phyloP scores from a whole-genome alignment of 2,888 invertebrate species.

The Trichacis sp. region DNA sequence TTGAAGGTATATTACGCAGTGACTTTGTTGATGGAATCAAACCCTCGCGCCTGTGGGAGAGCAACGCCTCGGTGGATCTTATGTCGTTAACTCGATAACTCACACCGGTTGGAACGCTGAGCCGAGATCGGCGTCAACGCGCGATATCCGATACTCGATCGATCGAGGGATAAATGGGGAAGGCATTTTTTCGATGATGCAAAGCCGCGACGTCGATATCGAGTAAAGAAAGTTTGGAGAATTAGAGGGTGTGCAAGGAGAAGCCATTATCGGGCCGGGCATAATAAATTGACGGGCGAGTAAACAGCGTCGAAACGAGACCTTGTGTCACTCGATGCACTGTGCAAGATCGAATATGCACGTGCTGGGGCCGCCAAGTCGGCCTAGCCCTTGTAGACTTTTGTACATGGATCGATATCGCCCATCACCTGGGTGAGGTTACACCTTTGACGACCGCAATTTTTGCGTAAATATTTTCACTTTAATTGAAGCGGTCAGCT shows the following conservation, averaged over 20 bases:
- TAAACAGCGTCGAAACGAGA: conserved; percentile 32
- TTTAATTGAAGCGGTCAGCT: conserved; percentile 57
- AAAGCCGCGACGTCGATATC: no score
- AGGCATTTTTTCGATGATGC: no score
- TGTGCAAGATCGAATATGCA: conserved; percentile 28
- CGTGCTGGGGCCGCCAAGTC: conserved; percentile 56
- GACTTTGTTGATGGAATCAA: no score
- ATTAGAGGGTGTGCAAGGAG: neutral
- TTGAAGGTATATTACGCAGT: no score
- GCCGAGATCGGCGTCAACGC: no score
- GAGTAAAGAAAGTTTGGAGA: no score
- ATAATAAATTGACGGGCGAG: conserved; percentile 34
- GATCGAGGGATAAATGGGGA: no score
- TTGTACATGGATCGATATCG: conserved; percentile 64
- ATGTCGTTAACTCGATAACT: no score
- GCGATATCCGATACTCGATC: no score
- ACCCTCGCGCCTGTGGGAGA: no score
- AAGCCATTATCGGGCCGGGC: conserved; percentile 22
- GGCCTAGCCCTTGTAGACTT: conserved; percentile 68
- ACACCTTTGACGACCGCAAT: conserved; percentile 54
- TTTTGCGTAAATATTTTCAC: conserved; percentile 64
- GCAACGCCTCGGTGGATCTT: no score
- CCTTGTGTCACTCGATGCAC: conserved; percentile 22
- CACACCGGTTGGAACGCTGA: no score
- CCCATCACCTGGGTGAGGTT: conserved; percentile 63